Evolutionary conservation across 2,797 vertebrate genomes (phyloP).

Genomic region (Onychomys arenicola): DNA sequence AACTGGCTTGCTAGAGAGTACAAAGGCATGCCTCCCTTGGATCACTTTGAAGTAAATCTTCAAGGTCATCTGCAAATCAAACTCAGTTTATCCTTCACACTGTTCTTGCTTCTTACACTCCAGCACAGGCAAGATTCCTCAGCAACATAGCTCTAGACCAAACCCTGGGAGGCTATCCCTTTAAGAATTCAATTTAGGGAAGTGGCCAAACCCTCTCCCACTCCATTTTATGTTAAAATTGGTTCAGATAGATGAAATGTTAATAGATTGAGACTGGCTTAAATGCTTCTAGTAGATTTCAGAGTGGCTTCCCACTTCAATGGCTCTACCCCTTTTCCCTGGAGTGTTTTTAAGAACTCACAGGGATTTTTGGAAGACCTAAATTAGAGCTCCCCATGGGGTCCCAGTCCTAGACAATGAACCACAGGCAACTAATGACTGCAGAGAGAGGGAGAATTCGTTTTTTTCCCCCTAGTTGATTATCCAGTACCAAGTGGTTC

Average conservation of each 20-base stretch:
- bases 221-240: background rate
- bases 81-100: background rate
- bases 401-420: background rate
- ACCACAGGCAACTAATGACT: background rate
- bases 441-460: background rate
- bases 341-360: background rate
- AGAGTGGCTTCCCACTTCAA: rapidly evolving
- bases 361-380: background rate
- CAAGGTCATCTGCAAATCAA: background rate
- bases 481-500: background rate
- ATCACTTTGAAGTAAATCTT: background rate
- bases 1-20: background rate
- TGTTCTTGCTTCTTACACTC: no score
- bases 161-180: background rate
- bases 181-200: background rate
- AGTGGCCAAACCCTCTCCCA: no score
- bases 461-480: background rate
- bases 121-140: background rate
- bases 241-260: background rate
- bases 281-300: background rate
- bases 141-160: background rate
- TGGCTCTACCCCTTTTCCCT: background rate
- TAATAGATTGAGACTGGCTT: background rate
- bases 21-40: background rate
- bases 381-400: background rate